Conservation (phyloP, 2,797 vertebrate species). For the Cephalopachus bancanus region DNA sequence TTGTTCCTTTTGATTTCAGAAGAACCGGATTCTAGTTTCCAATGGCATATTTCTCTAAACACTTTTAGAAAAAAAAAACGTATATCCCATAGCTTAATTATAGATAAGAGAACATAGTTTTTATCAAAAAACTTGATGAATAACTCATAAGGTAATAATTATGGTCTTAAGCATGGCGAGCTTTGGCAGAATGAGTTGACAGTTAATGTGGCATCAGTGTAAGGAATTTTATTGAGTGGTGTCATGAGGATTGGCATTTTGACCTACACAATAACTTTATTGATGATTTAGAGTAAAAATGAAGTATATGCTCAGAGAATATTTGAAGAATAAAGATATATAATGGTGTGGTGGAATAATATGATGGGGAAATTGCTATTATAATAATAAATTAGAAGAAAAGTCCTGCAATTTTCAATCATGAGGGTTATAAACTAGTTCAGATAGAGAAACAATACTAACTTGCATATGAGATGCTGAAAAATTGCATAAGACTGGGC, state of each 20-base stretch:
- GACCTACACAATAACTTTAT: background rate
- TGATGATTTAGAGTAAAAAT: background rate
- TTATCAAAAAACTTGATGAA: background rate
- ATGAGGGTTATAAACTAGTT: background rate
- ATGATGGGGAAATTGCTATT: background rate
- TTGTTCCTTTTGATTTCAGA: conserved; percentile 32
- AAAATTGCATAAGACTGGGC: background rate
- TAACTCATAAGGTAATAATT: background rate
- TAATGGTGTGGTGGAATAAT: background rate
- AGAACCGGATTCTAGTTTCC: background rate
- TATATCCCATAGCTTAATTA: background rate
- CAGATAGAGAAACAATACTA: background rate
- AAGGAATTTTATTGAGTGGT: background rate
- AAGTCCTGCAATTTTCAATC: background rate
- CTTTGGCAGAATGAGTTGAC: background rate
- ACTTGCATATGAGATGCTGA: background rate
- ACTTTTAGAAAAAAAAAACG: background rate
- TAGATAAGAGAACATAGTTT: background rate
- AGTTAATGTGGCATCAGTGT: background rate
- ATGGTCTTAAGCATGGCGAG: background rate
- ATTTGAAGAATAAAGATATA: background rate
- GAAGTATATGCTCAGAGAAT: conserved; percentile 9
- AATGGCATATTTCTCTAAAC: conserved; percentile 18
- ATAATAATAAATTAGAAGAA: background rate
- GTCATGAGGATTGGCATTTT: background rate